Base-by-base conservation (phyloP, 1,140 invertebrate species). In the Cephus cinctus region DNA sequence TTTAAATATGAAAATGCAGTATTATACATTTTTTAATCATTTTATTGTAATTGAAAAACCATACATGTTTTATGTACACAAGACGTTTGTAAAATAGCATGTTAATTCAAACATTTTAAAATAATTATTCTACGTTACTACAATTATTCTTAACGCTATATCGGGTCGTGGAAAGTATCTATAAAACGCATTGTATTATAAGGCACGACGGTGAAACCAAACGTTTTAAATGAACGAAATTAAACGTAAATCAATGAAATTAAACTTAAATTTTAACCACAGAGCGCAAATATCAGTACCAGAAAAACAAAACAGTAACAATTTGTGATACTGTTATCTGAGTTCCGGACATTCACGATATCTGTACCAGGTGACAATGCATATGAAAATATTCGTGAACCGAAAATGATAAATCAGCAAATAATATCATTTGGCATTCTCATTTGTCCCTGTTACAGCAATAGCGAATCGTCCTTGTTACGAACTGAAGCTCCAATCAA, bases 201-300 rank as follows among this genome's bases (percentile, higher is more conserved):
- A 56, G 54, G 54, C 54, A 56, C 54, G 43, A 46, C 51, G 54
- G 54, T 56, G 54, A 56, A 56, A 56, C 54, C 54, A 50, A 53
- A 53, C 6, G n/a, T 27, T 8, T 27, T 6, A 6, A 27, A 27
- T 27, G 31, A 14, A 14, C 12, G 9, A 12, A 34, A 8, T 44
- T 19, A 34, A 32, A 52, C 31, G 25, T 8, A 47, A 52, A n/a
- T n/a, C 48, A 49, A 45, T 38, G 1, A 35, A 45, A n/a, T 35
- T 4, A 35, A 47, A 40, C 14, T 50, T 54, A 46, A n/a, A 51
- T 36, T 8, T 22, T 25, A 38, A 44, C n/a, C 18, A 42, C 16
- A 39, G 23, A 48, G 23, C 25, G 25, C 6, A 55, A 52, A 35
- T 52, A 43, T 48, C 39, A 4, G n/a, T 32, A 34, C 15, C 8